Evolutionary conservation across 2,113 vertebrate genomes (phyloP), one percentile per base, ranked within the genome.

Genomic region (Pseudolaguvia tuberculata): DNA sequence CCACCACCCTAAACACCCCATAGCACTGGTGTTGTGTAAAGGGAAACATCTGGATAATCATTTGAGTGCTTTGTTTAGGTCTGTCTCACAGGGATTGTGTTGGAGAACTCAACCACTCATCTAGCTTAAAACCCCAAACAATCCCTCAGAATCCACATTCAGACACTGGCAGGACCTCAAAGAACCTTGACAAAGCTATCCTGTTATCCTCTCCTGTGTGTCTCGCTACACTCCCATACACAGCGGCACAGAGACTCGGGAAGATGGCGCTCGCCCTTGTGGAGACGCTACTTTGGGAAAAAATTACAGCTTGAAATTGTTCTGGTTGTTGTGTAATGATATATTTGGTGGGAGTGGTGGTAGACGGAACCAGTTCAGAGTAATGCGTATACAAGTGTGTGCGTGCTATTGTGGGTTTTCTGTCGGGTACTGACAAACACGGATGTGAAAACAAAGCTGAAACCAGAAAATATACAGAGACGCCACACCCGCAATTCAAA

Each of bases 1-100:
- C n/a, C n/a, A n/a, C n/a, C 27, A 72, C 67, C 20, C 70, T 80
- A 74, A 73, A 74, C 77, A 71, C 77, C 80, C 59, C 77, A 20
- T 71, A 79, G 78, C 79, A 83, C 82, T 84, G 83, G 76, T 73
- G 78, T 15, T 81, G 81, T 79, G 82, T 86, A 80, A 86, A 84
- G 88, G 84, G 85, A 88, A 86, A 87, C 81, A 80, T 81, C 79
- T 72, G 81, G 83, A 82, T 86, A 85, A 88, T 90, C 84, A 85
- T 85, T 67, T 78, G 70, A 72, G 53, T 80, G 82, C 78, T 75
- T 81, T 81, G 68, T 84, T 81, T 59, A 57, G 71, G 81, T 67
- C 4, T 10, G 27, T 51, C 72, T 76, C 56, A 80, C 67, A 80
- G 59, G 76, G 77, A 78, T 59, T 75, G n/a, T 27, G 56, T 21